phyloP scores from a whole-genome alignment of 2,113 vertebrate genomes.

The Bujurquina vittata region DNA sequence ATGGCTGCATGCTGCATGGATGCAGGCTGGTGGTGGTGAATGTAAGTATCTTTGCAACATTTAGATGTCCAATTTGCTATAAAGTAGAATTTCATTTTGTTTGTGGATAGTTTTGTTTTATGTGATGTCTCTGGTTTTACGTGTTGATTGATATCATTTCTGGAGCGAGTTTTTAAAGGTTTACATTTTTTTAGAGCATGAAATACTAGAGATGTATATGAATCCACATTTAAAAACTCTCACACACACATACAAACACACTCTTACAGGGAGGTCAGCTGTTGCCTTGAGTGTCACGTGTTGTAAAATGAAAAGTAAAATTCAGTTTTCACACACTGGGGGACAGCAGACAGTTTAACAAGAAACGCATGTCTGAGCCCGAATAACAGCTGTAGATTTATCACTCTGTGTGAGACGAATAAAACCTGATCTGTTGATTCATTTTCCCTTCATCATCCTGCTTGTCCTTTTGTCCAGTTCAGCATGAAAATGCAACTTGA shows the following conservation, averaged over 20 bases:
- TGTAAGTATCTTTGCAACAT: neutral
- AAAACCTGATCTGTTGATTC: conserved; percentile 27
- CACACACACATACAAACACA: neutral
- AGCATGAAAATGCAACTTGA: neutral
- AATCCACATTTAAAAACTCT: conserved; percentile 19
- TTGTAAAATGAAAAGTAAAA: conserved; percentile 43
- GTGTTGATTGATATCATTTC: conserved; percentile 9
- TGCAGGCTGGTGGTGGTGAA: too few relatives aligned
- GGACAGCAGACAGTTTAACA: conserved; percentile 15
- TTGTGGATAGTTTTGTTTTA: conserved; percentile 9
- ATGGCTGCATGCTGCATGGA: neutral
- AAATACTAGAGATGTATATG: conserved; percentile 8
- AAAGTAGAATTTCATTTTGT: conserved; percentile 18
- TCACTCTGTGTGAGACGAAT: conserved; percentile 18
- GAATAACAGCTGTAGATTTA: conserved; percentile 50
- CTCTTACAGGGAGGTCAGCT: conserved; percentile 23
- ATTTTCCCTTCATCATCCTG: neutral
- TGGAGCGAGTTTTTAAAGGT: neutral
- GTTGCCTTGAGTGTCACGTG: conserved; percentile 23
- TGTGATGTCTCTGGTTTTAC: conserved; percentile 17
- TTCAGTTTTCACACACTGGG: conserved; percentile 35
- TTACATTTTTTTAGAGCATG: conserved; percentile 16
- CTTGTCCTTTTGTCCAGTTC: neutral
- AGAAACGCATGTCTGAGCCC: conserved; percentile 22
- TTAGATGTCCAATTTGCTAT: neutral